Conservation (phyloP, 2,113 vertebrate species). For the Herpailurus yagouaroundi region DNA sequence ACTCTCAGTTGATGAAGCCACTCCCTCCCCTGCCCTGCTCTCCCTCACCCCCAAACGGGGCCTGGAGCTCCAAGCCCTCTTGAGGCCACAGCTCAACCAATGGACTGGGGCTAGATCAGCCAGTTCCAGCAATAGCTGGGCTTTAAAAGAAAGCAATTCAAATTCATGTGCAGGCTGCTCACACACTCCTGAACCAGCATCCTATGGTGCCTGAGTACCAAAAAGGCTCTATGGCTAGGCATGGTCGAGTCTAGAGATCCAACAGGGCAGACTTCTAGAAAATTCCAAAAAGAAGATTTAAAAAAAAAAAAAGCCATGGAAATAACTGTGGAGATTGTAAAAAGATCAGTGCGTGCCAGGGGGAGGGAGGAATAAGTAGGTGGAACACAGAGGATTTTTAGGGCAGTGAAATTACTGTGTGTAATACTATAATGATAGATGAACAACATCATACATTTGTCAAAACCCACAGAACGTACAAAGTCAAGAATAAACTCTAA, state of each 20-base stretch:
- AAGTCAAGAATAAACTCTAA: background rate
- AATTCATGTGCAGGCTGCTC: background rate
- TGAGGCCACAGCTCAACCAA: background rate
- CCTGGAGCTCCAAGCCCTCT: background rate
- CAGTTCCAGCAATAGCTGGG: background rate
- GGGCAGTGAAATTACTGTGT: background rate
- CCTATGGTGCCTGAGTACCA: fast-evolving
- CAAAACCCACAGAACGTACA: background rate
- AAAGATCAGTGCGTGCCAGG: background rate
- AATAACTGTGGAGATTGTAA: background rate
- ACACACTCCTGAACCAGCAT: background rate
- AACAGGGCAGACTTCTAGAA: conserved; percentile 15
- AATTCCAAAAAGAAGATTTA: background rate
- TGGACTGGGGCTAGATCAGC: background rate
- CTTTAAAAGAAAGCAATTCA: background rate
- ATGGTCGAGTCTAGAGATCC: background rate
- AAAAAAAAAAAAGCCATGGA: background rate
- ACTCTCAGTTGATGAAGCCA: background rate
- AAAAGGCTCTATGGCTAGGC: background rate
- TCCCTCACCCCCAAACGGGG: background rate
- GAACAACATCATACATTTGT: background rate
- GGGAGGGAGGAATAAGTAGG: background rate
- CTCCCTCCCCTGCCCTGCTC: background rate
- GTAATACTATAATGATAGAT: background rate
- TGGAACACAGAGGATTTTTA: background rate